phyloP scores from a whole-genome alignment of 2,113 vertebrate genomes.

The Abramis brama region DNA sequence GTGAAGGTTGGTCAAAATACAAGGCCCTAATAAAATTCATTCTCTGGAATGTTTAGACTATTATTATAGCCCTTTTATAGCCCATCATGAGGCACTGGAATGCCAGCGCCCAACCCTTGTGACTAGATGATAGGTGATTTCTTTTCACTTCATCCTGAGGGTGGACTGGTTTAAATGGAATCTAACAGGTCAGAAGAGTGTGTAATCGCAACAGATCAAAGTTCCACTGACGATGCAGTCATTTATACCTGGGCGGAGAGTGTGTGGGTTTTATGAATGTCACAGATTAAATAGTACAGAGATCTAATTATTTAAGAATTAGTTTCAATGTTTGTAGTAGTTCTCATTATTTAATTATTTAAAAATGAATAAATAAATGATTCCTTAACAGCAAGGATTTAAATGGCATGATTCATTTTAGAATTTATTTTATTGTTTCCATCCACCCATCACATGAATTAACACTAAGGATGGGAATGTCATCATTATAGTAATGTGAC shows the following conservation, averaged over 20 bases:
- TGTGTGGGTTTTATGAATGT: conserved; percentile 4
- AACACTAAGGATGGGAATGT: not conserved
- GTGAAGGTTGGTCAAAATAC: conserved; percentile 11
- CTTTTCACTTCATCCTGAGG: not conserved
- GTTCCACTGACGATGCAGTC: not conserved
- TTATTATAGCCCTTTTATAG: conserved; percentile 38
- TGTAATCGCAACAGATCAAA: conserved; percentile 27
- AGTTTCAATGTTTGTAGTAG: not conserved
- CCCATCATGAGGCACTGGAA: conserved; percentile 40
- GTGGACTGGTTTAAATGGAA: conserved; percentile 25
- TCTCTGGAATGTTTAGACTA: conserved; percentile 43
- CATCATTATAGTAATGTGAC: not conserved
- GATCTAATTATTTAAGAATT: too few relatives aligned
- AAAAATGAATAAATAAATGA: too few relatives aligned
- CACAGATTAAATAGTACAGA: not conserved
- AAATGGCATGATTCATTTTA: too few relatives aligned
- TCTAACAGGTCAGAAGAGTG: conserved; percentile 1
- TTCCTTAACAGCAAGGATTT: too few relatives aligned
- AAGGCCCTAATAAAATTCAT: not conserved
- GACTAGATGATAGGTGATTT: conserved; percentile 18
- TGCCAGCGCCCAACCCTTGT: conserved; percentile 38
- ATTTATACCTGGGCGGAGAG: conserved; percentile 23
- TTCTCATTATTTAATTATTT: too few relatives aligned
- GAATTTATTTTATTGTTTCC: too few relatives aligned
- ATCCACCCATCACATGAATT: not conserved